Evolutionary conservation across 2,888 invertebrate genomes (phyloP).

Genomic region (Glyphotaelius pellucidus): DNA sequence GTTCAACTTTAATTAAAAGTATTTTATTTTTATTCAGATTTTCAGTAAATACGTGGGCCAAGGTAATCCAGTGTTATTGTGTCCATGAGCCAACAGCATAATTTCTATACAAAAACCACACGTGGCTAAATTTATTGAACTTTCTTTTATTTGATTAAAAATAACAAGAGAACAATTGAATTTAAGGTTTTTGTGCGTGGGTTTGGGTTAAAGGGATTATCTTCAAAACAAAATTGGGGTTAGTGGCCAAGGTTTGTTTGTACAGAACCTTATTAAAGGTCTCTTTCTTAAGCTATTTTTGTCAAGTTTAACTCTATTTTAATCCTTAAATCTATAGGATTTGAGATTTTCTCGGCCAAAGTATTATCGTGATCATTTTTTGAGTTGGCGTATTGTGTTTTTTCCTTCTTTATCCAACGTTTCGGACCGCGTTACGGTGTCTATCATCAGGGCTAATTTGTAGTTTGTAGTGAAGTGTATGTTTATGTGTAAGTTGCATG

Average conservation of each 20-base stretch:
- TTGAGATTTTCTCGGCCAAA: too few species aligned
- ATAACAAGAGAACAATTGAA: neutral
- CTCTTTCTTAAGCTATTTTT: neutral
- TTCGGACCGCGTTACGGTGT: too few species aligned
- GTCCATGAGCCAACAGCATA: neutral
- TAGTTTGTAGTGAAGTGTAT: too few species aligned
- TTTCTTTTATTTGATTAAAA: neutral
- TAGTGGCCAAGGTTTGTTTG: neutral
- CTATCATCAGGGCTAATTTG: too few species aligned
- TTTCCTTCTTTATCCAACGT: too few species aligned
- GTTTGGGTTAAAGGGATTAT: neutral
- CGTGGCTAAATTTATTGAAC: neutral
- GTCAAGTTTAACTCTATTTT: too few species aligned
- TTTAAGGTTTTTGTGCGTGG: neutral
- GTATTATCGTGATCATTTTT: too few species aligned
- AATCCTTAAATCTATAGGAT: too few species aligned
- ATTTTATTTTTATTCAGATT: neutral
- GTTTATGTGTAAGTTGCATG: too few species aligned
- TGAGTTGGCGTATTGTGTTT: too few species aligned
- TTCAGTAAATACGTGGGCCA: neutral
- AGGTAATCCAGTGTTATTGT: neutral
- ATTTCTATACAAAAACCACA: neutral
- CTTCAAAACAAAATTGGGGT: neutral
- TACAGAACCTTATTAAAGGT: neutral
- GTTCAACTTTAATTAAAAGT: too few species aligned